Evolutionary conservation across 2,113 vertebrate species (phyloP).

Genomic region (Odocoileus hemionus): DNA sequence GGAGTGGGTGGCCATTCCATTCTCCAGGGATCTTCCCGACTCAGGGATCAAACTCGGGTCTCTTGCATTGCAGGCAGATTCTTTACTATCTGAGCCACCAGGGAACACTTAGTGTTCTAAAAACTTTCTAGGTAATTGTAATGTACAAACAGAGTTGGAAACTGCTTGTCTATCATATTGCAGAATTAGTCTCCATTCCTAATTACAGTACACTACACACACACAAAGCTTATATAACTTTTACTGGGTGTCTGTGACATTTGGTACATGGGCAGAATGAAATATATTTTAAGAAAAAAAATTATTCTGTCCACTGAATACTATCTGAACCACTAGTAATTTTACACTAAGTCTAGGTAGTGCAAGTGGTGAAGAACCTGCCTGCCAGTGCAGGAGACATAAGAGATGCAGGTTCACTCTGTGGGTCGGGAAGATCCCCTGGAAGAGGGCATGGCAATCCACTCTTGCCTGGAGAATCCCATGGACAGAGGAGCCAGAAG

Average conservation of each 20-base stretch:
- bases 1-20: too few relatives aligned
- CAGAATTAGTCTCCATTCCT: not conserved
- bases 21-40: too few relatives aligned
- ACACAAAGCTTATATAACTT: not conserved
- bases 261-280: not conserved
- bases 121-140: not conserved
- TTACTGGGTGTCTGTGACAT: not conserved
- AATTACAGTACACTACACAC: not conserved
- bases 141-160: not conserved
- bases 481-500: too few relatives aligned
- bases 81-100: too few relatives aligned
- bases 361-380: not conserved
- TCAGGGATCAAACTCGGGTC: too few relatives aligned
- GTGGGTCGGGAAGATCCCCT: too few relatives aligned
- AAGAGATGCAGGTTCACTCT: too few relatives aligned
- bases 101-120: not conserved
- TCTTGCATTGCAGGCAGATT: too few relatives aligned
- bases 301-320: not conserved
- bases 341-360: not conserved
- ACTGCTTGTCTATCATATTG: too few relatives aligned
- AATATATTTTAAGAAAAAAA: not conserved
- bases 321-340: not conserved
- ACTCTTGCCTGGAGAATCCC: too few relatives aligned
- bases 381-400: too few relatives aligned
- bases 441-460: too few relatives aligned